Conservation (phyloP, 2,797 vertebrate genomes). For the Anas bernieri region DNA sequence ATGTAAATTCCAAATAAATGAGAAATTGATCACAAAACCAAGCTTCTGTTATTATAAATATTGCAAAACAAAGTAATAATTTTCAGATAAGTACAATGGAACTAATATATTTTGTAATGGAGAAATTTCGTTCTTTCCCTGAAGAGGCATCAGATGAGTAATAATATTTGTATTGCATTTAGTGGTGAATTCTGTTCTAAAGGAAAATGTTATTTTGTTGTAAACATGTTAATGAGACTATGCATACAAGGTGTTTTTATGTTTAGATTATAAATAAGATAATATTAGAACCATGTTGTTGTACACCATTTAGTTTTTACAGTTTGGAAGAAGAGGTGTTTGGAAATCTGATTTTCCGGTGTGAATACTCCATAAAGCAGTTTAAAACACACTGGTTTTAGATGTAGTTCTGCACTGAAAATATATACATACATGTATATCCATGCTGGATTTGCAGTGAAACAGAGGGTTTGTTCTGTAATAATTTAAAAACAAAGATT, state of each 20-base stretch:
- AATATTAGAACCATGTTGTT: neutral
- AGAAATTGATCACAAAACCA: slow-evolving; percentile 3
- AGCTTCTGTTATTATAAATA: neutral
- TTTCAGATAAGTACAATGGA: neutral
- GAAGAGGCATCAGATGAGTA: neutral
- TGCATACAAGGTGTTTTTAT: neutral
- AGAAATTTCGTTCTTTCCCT: neutral
- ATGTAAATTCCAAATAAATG: neutral
- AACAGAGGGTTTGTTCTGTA: neutral
- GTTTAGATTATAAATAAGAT: neutral
- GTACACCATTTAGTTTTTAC: neutral
- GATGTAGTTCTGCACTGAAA: neutral
- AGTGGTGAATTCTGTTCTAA: neutral
- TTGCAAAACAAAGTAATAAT: neutral
- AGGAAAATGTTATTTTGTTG: neutral
- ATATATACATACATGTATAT: rapidly evolving
- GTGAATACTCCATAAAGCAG: neutral
- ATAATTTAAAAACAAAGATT: neutral
- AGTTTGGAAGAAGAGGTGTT: neutral
- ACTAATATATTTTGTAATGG: neutral
- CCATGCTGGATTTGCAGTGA: neutral
- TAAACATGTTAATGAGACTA: neutral
- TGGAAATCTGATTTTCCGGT: neutral
- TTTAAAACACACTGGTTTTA: neutral
- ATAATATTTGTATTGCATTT: neutral